Evolutionary conservation across 2,113 vertebrate genomes (phyloP), one percentile per base, ranked within the genome.

Genomic region (Pristiophorus japonicus): DNA sequence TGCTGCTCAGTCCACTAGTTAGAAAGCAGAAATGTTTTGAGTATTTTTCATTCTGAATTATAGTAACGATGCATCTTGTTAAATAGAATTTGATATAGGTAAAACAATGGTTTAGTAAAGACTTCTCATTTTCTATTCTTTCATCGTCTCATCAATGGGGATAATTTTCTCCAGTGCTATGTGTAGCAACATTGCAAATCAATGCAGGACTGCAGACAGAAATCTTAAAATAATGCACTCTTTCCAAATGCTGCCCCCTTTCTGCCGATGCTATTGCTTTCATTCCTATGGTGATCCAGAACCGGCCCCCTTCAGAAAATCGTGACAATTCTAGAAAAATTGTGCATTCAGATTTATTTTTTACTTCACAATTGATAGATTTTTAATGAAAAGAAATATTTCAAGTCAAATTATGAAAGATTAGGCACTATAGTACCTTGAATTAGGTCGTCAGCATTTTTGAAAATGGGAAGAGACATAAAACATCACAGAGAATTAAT

Each of bases 241-340:
- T 92, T 92, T 92, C 88, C 88, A 92, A 63, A 92, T 92, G 16
- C 55, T 92, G 88, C 88, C 88, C 88, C 47, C 88, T 92, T 62
- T 92, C 88, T 92, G 59, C 7, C n/a, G 55, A 92, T 92, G 18
- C 16, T 62, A 38, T 92, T 63, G 88, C 65, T 63, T 92, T 63
- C 62, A 92, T 92, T 92, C 4, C 59, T 92, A n/a, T 11, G 85
- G 16, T 92, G 62, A 11, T 63, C n/a, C 34, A 63, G 88, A 38
- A 62, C 88, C 34, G 27, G n/a, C 34, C 30, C 12, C 14, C 59
- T 63, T 92, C 34, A 55, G 10, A 51, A 51, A 55, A 88, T 85
- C 2, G 24, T 34, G 22, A 87, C 27, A 27, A 87, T 51, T 27
- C 27, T 30, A 59, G 22, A 59, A 45, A 59, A 59, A 55, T 14